Base-by-base conservation (phyloP, 2,113 vertebrate genomes). In the Pluvianellus socialis region DNA sequence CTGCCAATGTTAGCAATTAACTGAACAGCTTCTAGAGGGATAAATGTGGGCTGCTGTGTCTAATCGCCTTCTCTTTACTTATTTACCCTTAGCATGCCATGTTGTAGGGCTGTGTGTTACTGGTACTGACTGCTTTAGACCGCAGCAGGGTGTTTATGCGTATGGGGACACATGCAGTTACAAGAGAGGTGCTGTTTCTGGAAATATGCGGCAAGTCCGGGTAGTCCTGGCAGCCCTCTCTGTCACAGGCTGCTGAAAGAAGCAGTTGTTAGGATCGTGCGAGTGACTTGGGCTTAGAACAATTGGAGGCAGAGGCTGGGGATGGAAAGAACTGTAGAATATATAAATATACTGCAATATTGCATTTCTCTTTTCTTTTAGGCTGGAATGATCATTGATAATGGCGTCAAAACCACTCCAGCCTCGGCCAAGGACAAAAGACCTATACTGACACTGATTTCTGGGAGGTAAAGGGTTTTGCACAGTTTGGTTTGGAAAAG, bases 381-480 rank as follows among this genome's bases (percentile, higher is more conserved):
- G 99, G 99, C 99, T 62, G 99, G 99, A 88, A 99, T 99, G 99
- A 99, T 99, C 72, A 99, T 99, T 2, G 99, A 99, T 96, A 99
- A 99, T 0, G 99, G 99, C 0, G 99, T 99, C 13, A 99, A 99
- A 97, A 99, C 99, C 3, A 99, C 99, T 0, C 96, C 98, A 94
- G 99, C 99, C 24, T 99, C 99, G 1, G 98, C 98, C 96, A 99
- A 99, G 97, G 99, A 99, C 98, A 99, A 99, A 98, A 98, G 99
- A 68, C 99, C 99, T 22, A 99, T 99, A 87, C 98, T 99, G 35
- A 99, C 99, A 1, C 96, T 99, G 62, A 98, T 99, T 92, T 99
- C 99, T 75, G 98, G 99, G 90, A 99, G 99, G 99, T 99, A 96
- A 98, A 93, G 42, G 61, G 63, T 68, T 90, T 67, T 89, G 20